These are phyloP conservation scores for Smittia sp. DNA, from an alignment of 2,888 invertebrate species.

Conservation along the genomic window DNA sequence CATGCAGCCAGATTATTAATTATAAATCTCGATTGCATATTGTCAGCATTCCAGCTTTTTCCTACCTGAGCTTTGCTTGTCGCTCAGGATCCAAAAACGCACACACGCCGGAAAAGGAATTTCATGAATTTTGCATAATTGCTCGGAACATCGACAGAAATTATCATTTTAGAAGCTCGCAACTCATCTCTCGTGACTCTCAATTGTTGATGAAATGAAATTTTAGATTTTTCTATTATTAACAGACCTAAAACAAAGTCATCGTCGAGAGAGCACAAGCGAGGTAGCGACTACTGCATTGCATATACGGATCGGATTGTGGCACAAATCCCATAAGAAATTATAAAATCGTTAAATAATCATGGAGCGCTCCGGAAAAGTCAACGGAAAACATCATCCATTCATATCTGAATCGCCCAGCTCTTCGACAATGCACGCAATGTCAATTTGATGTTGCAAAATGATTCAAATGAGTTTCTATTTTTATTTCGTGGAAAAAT, in stretches of 20 bases:
- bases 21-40: slow-evolving; percentile 34
- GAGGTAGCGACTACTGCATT: background rate
- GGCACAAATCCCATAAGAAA: background rate
- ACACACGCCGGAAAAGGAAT: slow-evolving; percentile 20
- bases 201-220: slow-evolving; percentile 2
- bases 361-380: background rate
- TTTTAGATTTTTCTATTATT: background rate
- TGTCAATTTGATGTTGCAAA: too few species aligned
- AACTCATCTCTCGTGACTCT: background rate
- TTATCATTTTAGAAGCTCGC: too few species aligned
- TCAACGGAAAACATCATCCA: too few species aligned
- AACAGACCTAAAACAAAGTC: too few species aligned
- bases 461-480: too few species aligned
- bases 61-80: too few species aligned
- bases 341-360: background rate
- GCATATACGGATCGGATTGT: background rate
- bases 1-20: slow-evolving; percentile 19
- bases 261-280: background rate
- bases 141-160: background rate
- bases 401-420: too few species aligned
- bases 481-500: too few species aligned
- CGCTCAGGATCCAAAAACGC: background rate
- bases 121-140: slow-evolving; percentile 33
- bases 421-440: too few species aligned
- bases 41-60: slow-evolving; percentile 18